A percentile compares a stretch with the other conserved stretches of the same genome.
These are phyloP conservation scores for Frankliniella fusca DNA, from an alignment of 2,888 invertebrate species.

Conservation along the genomic window DNA sequence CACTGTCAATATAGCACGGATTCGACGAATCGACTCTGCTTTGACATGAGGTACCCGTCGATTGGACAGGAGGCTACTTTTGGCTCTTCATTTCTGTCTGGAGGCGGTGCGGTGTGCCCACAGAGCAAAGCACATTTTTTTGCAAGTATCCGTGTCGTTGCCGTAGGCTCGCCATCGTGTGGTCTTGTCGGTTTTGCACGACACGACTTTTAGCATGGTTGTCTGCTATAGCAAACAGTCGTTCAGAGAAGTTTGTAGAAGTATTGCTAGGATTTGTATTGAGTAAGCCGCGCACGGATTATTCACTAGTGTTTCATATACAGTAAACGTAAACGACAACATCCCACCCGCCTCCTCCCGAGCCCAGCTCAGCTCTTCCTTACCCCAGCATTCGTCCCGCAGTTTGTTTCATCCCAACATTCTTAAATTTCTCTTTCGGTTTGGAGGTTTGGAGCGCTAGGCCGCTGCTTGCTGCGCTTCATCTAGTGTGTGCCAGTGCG, in stretches of 20 bases:
- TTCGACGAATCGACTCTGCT: too few species aligned
- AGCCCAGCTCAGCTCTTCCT: background rate
- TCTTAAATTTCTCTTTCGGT: background rate
- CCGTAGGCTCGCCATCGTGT: background rate
- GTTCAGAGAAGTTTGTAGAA: background rate
- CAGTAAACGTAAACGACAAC: background rate
- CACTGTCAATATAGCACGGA: too few species aligned
- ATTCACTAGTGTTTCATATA: background rate
- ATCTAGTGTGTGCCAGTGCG: constrained; percentile 1
- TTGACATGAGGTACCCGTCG: too few species aligned
- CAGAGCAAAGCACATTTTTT: too few species aligned
- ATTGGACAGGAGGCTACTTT: too few species aligned
- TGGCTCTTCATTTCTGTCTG: too few species aligned
- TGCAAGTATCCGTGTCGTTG: background rate
- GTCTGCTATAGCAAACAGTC: background rate
- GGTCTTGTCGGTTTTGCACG: constrained; percentile 2
- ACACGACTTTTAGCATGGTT: constrained; percentile 4
- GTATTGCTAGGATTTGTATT: constrained; percentile 9
- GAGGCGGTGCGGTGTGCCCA: too few species aligned
- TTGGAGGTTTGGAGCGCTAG: background rate
- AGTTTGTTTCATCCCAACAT: background rate
- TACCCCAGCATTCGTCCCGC: background rate
- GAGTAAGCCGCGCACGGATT: background rate
- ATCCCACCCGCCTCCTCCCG: background rate
- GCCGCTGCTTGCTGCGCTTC: constrained; percentile 32